Evolutionary conservation across 2,113 vertebrate species (phyloP), one percentile per base, ranked within the genome.

Genomic region (Sinocyclocheilus maitianheensis): DNA sequence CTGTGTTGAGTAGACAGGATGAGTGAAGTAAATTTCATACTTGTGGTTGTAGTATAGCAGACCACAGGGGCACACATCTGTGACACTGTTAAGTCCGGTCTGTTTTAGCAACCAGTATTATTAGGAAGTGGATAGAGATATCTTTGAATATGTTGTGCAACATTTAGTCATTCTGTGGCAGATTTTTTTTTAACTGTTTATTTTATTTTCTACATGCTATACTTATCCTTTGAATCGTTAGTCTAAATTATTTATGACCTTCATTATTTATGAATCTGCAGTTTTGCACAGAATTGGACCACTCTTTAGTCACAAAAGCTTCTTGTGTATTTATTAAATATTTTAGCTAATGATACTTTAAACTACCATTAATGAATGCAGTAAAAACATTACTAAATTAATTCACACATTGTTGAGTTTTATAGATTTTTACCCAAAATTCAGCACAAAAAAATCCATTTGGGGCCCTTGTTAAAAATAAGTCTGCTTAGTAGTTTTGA

Each of bases 81-180:
- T 43, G 34, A 24, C 34, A 22, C 53, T 55, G 48, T 20, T 20
- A 30, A 77, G 34, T 20, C 75, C 14, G 4, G 16, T 20, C 77
- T 62, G 1, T 80, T 80, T 62, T 62, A 62, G 20, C 55, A 80
- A 14, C 34, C 55, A 43, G 20, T 13, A 10, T 79, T n/a, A 62
- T 79, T 79, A 79, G 18, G 34, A 80, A 24, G 34, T 80, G n/a
- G 20, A 43, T 43, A 58, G 8, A 37, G 76, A 78, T 78, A 55
- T 30, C 34, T 80, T 37, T 80, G 0, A 62, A 80, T 43, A 62
- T 80, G 22, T 24, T 62, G 77, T 24, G 30, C 24, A 62, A 62
- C 18, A 22, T 43, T 34, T 1, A 37, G 20, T 40, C 55, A 62
- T 62, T 58, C 11, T 62, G 34, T 62, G 30, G 18, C 26, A 1